Base-by-base conservation (phyloP, 2,888 invertebrate species). In the Lasioglossum villosulum region DNA sequence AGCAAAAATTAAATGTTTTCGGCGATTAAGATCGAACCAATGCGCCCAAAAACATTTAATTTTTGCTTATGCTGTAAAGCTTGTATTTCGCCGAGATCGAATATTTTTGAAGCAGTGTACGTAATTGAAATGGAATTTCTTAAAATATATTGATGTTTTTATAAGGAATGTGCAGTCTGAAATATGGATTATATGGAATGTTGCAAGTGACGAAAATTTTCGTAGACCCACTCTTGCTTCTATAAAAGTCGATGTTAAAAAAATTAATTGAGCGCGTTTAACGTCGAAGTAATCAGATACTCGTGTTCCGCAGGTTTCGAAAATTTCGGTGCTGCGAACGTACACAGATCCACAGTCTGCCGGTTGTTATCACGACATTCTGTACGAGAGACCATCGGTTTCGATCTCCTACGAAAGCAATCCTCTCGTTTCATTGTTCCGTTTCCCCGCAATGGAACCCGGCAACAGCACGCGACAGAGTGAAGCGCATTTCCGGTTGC, bases 401-500 rank as follows among this genome's bases (percentile, higher is more conserved):
- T 88, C 63, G 90, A 84, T 75, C 88, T 82, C 83, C 59, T 42
- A 73, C 85, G 83, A 77, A 77, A 86, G 56, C 78, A 48, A 72
- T 79, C 77, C 80, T 79, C 72, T 79, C 81, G 86, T 84, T 83
- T 87, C 89, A 84, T 87, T 89, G 89, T 89, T 87, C 87, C 70
- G 82, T 84, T 88, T 85, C 80, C 73, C 80, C 75, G 81, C 79
- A 83, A 86, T 82, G 83, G 78, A 84, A 27, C 82, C 83, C 84
- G 73, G 78, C n/a, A 63, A 63, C 34, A 80, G 48, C 90, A 89
- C 83, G 90, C 90, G 88, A 87, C 80, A 66, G 75, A 78, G 68
- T 74, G 78, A 77, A 75, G 77, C 78, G 84, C 86, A 74, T 83
- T 90, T 90, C 90, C 90, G 87, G 88, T 81, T 80, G 86, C n/a